Evolutionary conservation across 2,797 vertebrate species (phyloP), one percentile per base, ranked within the genome.

Genomic region (Crocodylus rhombifer): DNA sequence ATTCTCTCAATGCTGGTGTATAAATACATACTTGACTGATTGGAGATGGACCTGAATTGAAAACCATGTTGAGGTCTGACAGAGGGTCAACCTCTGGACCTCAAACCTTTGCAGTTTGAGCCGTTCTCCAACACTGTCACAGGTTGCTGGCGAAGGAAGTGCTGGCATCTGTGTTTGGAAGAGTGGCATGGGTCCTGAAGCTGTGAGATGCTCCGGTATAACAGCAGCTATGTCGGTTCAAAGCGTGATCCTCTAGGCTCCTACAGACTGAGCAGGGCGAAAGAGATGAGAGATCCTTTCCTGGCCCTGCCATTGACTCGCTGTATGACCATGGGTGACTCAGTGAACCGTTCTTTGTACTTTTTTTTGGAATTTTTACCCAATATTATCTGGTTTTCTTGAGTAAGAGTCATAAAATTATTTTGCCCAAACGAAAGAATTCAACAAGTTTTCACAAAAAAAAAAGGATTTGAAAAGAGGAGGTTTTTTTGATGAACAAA

Each of bases 1-100:
- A 62, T 57, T 88, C 94, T 87, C 93, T 94, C 92, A 95, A 94
- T 86, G 26, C 67, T 77, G 82, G 23, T 63, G 11, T 96, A 95
- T 96, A 96, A 96, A 96, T 95, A 95, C 7, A 42, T 64, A 3
- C 74, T 58, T 87, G 67, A 4, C 78, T 42, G 79, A 33, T 56
- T 55, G 9, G 67, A 36, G 56, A 5, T 71, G 11, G 6, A 65
- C 82, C 86, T 82, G 36, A 51, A 14, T 73, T 42, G 42, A 26
- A 73, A 73, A 16, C 89, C 58, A 56, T 33, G 42, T 88, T 26
- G 2, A 14, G 63, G 2, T 17, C 90, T n/a, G 20, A 4, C 15
- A 62, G 67, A 87, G 82, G 33, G 80, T 85, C 1, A 79, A 57
- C 60, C 65, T 87, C 82, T 74, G 73, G 67, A 20, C 67, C 84